These are phyloP conservation scores for Latrodectus elegans DNA, from an alignment of 2,888 invertebrate species.

Conservation along the genomic window DNA sequence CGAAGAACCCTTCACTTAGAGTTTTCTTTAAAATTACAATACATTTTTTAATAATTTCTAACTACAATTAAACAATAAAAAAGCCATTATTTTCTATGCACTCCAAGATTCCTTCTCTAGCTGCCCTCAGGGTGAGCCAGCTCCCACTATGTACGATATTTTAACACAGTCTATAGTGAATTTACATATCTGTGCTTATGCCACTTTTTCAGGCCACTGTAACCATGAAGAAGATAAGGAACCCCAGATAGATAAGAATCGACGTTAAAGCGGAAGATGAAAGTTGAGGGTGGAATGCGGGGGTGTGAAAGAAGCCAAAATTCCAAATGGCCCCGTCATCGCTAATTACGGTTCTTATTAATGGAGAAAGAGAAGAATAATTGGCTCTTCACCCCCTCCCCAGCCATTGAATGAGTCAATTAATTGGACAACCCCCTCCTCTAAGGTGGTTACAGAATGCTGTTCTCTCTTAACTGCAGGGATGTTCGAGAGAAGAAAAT, in stretches of 20 bases:
- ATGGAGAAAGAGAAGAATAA: slow-evolving; percentile 32
- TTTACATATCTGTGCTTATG: neutral
- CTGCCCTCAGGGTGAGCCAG: too few relatives aligned
- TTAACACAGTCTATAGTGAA: neutral
- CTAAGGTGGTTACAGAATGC: neutral
- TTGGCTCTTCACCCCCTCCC: neutral
- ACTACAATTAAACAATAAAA: too few relatives aligned
- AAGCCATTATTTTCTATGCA: too few relatives aligned
- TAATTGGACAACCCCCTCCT: slow-evolving; percentile 19
- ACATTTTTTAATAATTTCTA: too few relatives aligned
- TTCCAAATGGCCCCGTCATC: slow-evolving; percentile 47
- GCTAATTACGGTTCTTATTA: slow-evolving; percentile 57
- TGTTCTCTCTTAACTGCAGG: neutral
- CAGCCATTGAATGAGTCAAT: slow-evolving; percentile 5
- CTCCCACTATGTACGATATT: neutral
- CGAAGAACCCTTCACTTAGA: too few relatives aligned
- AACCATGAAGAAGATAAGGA: neutral
- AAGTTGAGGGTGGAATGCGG: neutral
- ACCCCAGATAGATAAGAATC: slow-evolving; percentile 40
- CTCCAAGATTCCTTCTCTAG: too few relatives aligned
- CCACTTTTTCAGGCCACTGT: neutral
- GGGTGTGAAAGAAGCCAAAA: too few relatives aligned
- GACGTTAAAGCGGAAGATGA: neutral
- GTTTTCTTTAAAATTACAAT: too few relatives aligned
- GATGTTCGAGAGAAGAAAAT: neutral